phyloP scores from a whole-genome alignment of 2,797 vertebrate species.

The Tenualosa thibaudeaui region DNA sequence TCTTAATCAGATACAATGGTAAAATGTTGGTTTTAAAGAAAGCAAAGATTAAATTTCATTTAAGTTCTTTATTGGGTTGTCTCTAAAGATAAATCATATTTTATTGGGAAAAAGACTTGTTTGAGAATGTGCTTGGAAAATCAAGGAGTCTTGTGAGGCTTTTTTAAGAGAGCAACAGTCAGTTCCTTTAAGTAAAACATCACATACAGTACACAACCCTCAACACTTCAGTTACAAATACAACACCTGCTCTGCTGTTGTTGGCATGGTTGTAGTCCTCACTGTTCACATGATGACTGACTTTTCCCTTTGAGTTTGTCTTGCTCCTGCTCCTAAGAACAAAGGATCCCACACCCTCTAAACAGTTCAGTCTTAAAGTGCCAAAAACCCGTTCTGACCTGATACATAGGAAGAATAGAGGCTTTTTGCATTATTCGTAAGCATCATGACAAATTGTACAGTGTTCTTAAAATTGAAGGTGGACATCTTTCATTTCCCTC shows the following conservation, averaged over 20 bases:
- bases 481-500: neutral
- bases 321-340: neutral
- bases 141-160: neutral
- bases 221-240: neutral
- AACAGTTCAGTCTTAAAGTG: neutral
- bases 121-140: conserved; percentile 1
- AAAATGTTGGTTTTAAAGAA: neutral
- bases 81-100: neutral
- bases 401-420: neutral
- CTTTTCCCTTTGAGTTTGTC: neutral
- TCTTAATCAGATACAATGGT: neutral
- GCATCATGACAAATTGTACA: neutral
- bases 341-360: neutral
- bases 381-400: neutral
- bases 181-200: neutral
- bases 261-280: neutral
- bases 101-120: neutral
- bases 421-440: neutral
- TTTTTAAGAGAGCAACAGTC: neutral
- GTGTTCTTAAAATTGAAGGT: neutral
- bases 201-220: neutral
- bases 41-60: neutral
- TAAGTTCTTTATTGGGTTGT: conserved; percentile 3
- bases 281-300: neutral
- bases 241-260: neutral